These are phyloP conservation scores for Cephalotes varians DNA, from an alignment of 2,888 invertebrate genomes.

Conservation along the genomic window DNA sequence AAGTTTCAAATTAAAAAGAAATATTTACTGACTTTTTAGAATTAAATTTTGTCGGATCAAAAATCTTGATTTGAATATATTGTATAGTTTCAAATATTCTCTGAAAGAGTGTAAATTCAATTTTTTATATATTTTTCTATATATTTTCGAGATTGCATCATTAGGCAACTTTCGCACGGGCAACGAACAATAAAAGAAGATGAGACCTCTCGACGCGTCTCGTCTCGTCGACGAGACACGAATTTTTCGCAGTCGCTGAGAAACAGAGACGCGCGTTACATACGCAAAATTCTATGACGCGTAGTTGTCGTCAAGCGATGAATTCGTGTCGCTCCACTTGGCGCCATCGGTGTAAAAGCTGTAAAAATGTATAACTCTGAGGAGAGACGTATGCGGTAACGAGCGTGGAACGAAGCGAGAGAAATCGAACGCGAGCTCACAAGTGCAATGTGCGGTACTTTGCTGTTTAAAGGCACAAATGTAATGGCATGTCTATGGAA, in stretches of 20 bases:
- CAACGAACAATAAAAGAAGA: conserved; percentile 14
- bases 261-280: conserved; percentile 25
- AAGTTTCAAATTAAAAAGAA: conserved; percentile 9
- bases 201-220: conserved; percentile 18
- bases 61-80: background rate
- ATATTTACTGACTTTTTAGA: background rate
- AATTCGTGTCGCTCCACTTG: conserved; percentile 40
- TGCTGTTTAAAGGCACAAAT: conserved; percentile 6
- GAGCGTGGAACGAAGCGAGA: conserved; percentile 19
- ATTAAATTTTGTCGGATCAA: background rate
- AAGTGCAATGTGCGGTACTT: background rate
- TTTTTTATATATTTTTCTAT: background rate
- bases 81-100: background rate
- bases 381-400: background rate
- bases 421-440: background rate
- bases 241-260: conserved; percentile 30
- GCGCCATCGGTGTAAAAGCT: background rate
- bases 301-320: conserved; percentile 15
- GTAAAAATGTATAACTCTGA: conserved; percentile 4
- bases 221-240: conserved; percentile 35
- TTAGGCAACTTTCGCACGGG: background rate
- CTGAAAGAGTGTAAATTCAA: background rate
- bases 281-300: conserved; percentile 41
- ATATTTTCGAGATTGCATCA: background rate
- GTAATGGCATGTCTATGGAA: conserved; percentile 13